Evolutionary conservation across 2,797 vertebrate species (phyloP), one percentile per base, ranked within the genome.

Genomic region (Typhlichthys subterraneus): DNA sequence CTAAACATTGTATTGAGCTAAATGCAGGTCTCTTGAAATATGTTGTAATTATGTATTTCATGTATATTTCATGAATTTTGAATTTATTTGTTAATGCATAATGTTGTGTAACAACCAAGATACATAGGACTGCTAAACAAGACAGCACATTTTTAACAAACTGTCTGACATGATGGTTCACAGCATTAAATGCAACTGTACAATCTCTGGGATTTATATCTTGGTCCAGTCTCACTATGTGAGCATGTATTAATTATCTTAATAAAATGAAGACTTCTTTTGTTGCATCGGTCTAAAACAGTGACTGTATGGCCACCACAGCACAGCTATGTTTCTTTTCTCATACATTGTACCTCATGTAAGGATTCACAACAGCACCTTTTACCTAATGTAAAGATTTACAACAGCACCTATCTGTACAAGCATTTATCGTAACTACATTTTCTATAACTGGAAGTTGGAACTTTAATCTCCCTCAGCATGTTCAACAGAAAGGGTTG

Each of bases 141-240:
- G 13, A 69, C 57, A 31, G 6, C 46, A 10, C 8, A 54, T 19
- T 23, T 2, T 13, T 66, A 64, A 33, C 50, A 50, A 61, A 10
- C 45, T 46, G 38, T 11, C 45, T 46, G 38, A 4, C 4, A 33
- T 46, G 19, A 45, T 57, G 2, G 50, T 55, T 68, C 11, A 45
- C 45, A 12, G 17, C 19, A 45, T 15, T 46, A 15, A 15, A 19
- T 53, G 7, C 59, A 17, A 12, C 38, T 45, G 31, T 45, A 19
- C 17, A 48, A 42, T 72, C 14, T 59, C 29, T 54, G 52, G 45
- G 29, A 64, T 61, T 73, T 15, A 17, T 64, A 15, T 33, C 46
- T 61, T 38, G 17, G 33, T 79, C 48, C 61, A 62, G 73, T 82
- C 81, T 85, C 87, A 87, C 82, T 84, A 49, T 83, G 87, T 63